Conservation (phyloP, 2,797 vertebrate genomes). For the Danionella dracula region DNA sequence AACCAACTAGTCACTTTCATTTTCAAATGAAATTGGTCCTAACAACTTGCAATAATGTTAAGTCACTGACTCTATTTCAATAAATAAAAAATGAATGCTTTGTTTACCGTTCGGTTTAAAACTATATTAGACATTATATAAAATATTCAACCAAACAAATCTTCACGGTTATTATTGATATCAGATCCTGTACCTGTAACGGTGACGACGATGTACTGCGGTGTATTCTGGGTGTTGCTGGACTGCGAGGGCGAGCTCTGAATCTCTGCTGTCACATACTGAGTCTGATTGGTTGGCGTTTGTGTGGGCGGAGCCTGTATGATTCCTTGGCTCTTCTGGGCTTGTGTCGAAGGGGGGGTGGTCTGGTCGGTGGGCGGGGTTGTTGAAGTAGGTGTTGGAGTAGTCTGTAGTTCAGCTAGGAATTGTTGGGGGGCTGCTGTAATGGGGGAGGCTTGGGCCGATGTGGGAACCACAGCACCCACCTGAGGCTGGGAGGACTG, state of each 20-base stretch:
- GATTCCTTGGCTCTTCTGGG: constrained; percentile 55
- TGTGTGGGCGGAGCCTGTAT: constrained; percentile 56
- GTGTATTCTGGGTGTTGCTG: constrained; percentile 69
- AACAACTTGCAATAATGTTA: no score
- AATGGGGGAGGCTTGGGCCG: constrained; percentile 60
- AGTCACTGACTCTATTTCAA: no score
- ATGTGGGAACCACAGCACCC: constrained; percentile 53
- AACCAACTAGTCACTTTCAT: no score
- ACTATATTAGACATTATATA: no score
- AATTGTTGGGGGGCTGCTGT: constrained; percentile 72
- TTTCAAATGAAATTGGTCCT: no score
- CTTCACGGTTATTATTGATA: no score
- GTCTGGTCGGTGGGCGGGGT: constrained; percentile 60
- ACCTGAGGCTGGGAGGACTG: constrained; percentile 72
- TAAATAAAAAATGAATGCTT: no score
- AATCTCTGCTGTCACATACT: constrained; percentile 82
- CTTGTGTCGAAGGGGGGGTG: constrained; percentile 54
- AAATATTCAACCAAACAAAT: no score
- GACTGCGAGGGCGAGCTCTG: constrained; percentile 71
- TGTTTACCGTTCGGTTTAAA: no score
- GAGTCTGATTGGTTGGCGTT: constrained; percentile 70
- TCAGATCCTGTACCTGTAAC: constrained; percentile 93
- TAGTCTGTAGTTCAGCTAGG: constrained; percentile 76
- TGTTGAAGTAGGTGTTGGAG: constrained; percentile 54
- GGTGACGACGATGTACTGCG: constrained; percentile 91